phyloP scores from a whole-genome alignment of 2,797 vertebrate species.

The Catharus ustulatus region DNA sequence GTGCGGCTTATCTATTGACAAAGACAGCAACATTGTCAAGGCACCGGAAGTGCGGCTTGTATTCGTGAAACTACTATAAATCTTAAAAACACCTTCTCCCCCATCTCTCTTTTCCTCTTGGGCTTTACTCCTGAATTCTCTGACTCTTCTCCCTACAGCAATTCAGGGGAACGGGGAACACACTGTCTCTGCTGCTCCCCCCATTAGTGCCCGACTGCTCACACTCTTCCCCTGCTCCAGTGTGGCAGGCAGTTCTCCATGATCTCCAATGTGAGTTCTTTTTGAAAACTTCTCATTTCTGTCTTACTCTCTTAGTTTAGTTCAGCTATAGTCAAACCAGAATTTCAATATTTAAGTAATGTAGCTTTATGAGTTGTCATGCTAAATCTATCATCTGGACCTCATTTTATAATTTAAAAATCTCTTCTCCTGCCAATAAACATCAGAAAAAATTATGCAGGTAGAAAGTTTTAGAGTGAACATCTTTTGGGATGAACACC shows the following conservation, averaged over 20 bases:
- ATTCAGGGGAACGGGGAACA: neutral
- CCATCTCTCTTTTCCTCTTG: neutral
- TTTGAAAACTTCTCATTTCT: neutral
- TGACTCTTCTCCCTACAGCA: neutral
- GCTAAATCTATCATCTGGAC: neutral
- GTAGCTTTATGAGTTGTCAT: neutral
- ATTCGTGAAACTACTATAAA: too few species aligned
- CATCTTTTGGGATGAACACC: neutral
- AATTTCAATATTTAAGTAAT: neutral
- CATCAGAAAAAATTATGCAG: neutral
- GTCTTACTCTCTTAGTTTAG: neutral
- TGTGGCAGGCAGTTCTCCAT: neutral
- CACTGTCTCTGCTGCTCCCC: neutral
- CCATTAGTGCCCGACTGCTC: rapidly evolving
- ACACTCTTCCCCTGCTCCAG: neutral
- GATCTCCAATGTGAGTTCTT: neutral
- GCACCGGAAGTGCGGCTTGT: too few species aligned
- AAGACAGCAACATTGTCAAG: too few species aligned
- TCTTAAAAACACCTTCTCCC: neutral
- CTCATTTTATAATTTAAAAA: neutral
- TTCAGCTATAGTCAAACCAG: neutral
- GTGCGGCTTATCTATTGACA: too few species aligned
- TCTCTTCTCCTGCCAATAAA: neutral
- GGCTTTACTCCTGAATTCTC: neutral
- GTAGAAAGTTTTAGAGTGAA: neutral